These are phyloP conservation scores for Camponotus floridanus DNA, from an alignment of 1,140 invertebrate genomes.

Conservation along the genomic window DNA sequence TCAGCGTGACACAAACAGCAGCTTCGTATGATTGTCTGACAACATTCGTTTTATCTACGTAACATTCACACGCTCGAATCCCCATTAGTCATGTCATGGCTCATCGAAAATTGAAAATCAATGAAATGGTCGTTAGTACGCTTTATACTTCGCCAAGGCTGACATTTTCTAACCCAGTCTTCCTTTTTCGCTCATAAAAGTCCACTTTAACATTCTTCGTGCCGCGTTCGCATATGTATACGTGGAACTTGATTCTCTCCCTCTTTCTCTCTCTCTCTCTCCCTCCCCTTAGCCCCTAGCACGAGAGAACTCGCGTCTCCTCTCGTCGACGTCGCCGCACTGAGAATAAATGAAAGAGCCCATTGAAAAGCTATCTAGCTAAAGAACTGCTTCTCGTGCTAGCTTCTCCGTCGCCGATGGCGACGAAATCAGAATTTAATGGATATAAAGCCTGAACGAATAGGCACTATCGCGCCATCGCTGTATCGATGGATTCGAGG, in stretches of 20 bases:
- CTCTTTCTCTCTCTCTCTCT: slow-evolving; percentile 58
- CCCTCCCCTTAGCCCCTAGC: slow-evolving; percentile 24
- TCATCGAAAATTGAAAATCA: slow-evolving; percentile 75
- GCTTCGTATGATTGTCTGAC: slow-evolving; percentile 40
- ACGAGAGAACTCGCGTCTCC: slow-evolving; percentile 41
- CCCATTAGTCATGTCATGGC: slow-evolving; percentile 56
- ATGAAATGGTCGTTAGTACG: slow-evolving; percentile 72
- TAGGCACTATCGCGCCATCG: slow-evolving; percentile 72
- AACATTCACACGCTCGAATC: slow-evolving; percentile 43
- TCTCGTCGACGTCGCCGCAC: slow-evolving; percentile 56
- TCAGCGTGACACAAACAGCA: slow-evolving; percentile 33
- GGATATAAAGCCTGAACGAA: slow-evolving; percentile 79
- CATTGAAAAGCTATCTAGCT: slow-evolving; percentile 78
- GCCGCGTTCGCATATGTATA: slow-evolving; percentile 64
- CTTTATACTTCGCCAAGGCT: slow-evolving; percentile 65
- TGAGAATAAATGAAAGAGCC: slow-evolving; percentile 76
- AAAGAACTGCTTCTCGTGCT: slow-evolving; percentile 70
- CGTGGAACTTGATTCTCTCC: slow-evolving; percentile 73
- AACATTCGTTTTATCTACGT: slow-evolving; percentile 27
- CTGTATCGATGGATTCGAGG: slow-evolving; percentile 71
- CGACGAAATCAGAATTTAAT: slow-evolving; percentile 78
- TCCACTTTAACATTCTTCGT: slow-evolving; percentile 71
- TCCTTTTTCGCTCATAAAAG: slow-evolving; percentile 72
- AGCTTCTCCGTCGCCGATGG: slow-evolving; percentile 20
- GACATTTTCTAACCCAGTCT: slow-evolving; percentile 63